Percentiles rank a stretch among this genome's conserved stretches.
phyloP scores from a whole-genome alignment of 2,113 vertebrate genomes.

The Eleginops maclovinus region DNA sequence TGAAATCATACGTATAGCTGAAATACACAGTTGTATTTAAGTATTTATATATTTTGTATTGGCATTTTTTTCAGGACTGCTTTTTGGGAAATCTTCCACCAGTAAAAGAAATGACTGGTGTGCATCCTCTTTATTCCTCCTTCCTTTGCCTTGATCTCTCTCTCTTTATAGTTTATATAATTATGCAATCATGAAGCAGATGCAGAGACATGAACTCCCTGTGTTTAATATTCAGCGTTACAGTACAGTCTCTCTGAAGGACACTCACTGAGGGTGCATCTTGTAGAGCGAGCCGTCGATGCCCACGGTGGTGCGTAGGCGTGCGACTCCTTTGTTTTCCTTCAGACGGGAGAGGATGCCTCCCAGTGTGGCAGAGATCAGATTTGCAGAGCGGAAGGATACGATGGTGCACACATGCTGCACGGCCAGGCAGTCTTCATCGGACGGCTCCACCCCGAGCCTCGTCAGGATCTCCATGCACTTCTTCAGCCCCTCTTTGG shows the following conservation, averaged over 20 bases:
- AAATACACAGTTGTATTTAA: background rate
- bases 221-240: background rate
- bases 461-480: conserved; percentile 94
- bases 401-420: conserved; percentile 97
- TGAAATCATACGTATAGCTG: background rate
- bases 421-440: conserved; percentile 93
- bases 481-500: conserved; percentile 94
- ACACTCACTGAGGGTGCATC: conserved; percentile 97
- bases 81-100: background rate
- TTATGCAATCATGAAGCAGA: background rate
- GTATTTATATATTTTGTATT: background rate
- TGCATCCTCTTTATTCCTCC: background rate
- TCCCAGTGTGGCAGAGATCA: conserved; percentile 90
- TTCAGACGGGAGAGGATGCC: conserved; percentile 91
- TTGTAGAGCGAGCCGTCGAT: conserved; percentile 99
- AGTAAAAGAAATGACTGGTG: background rate
- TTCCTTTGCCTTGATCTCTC: background rate
- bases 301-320: conserved; percentile 95
- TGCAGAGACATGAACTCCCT: background rate
- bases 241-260: background rate
- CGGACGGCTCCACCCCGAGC: conserved; percentile 94
- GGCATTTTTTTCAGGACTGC: background rate
- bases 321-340: conserved; percentile 90
- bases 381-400: conserved; percentile 95
- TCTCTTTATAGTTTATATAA: background rate